A percentile compares a stretch with the other conserved stretches of the same genome.
phyloP scores from a whole-genome alignment of 1,140 invertebrate species.

The Saccostrea echinata region DNA sequence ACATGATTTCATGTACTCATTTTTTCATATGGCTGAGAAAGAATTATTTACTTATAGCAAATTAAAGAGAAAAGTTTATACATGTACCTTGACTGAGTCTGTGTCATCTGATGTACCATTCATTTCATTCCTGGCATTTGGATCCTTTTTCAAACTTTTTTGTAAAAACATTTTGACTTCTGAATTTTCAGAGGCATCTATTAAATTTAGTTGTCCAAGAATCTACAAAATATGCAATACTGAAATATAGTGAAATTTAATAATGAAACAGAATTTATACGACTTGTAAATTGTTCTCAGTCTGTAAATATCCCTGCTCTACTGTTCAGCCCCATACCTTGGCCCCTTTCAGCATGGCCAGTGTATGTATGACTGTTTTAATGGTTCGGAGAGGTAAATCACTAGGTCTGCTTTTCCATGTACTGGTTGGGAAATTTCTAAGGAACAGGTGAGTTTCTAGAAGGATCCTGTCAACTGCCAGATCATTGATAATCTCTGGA shows the following conservation, averaged over 20 bases:
- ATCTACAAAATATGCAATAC: constrained; percentile 80
- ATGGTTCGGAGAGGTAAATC: constrained; percentile 92
- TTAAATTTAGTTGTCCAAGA: constrained; percentile 88
- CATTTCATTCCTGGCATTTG: constrained; percentile 67
- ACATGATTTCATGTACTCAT: no score
- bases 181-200: constrained; percentile 89
- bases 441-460: constrained; percentile 93
- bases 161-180: constrained; percentile 90
- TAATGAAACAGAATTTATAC: background rate
- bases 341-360: constrained; percentile 83
- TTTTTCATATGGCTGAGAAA: no score
- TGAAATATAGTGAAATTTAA: background rate
- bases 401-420: constrained; percentile 88
- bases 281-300: background rate
- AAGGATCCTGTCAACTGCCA: constrained; percentile 90
- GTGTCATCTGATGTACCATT: constrained; percentile 63
- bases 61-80: no score
- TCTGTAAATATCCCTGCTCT: background rate
- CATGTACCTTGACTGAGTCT: constrained; percentile 57
- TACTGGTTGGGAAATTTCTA: constrained; percentile 88
- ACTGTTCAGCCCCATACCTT: constrained; percentile 67
- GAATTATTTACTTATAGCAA: no score
- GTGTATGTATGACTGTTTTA: constrained; percentile 93
- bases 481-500: constrained; percentile 86
- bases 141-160: constrained; percentile 83